phyloP scores from a whole-genome alignment of 2,797 vertebrate genomes.

The Cyclopterus lumpus region DNA sequence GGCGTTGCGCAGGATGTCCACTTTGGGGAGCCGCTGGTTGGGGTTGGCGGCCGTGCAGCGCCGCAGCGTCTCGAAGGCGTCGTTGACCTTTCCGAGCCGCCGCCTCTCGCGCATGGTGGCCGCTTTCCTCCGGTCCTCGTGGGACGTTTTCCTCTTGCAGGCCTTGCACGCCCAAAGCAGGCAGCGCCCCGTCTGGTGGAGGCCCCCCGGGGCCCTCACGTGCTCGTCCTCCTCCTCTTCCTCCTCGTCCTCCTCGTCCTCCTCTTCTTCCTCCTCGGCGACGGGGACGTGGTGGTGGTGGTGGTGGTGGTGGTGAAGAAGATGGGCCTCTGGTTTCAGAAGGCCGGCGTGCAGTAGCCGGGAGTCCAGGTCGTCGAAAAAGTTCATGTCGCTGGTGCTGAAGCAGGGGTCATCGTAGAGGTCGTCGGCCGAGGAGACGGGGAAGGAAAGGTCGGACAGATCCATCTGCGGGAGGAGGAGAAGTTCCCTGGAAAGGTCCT shows the following conservation, averaged over 20 bases:
- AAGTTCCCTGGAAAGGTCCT: background rate
- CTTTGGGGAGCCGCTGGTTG: conserved; percentile 96
- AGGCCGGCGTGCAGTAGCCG: conserved; percentile 89
- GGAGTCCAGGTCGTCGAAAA: conserved; percentile 95
- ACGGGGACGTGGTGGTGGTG: conserved; percentile 80
- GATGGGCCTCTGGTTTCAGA: conserved; percentile 84
- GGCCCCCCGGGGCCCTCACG: conserved; percentile 87
- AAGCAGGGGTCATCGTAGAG: conserved; percentile 97
- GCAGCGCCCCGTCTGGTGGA: conserved; percentile 94
- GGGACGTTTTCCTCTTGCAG: conserved; percentile 97
- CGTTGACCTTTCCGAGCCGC: conserved; percentile 95
- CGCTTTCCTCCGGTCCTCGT: conserved; percentile 93
- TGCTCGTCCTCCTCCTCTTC: conserved; percentile 91
- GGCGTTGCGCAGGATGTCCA: conserved; percentile 97
- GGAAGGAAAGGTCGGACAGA: conserved; percentile 80
- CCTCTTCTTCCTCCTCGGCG: conserved; percentile 61
- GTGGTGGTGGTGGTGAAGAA: conserved; percentile 73
- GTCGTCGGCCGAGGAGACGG: conserved; percentile 89
- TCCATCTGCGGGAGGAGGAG: conserved; percentile 48
- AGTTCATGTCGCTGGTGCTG: conserved; percentile 93
- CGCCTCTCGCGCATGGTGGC: conserved; percentile 96
- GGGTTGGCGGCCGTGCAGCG: conserved; percentile 95
- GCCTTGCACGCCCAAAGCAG: conserved; percentile 98
- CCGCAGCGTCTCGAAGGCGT: conserved; percentile 97
- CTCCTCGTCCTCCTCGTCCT: background rate